These are phyloP conservation scores for Capreolus pygargus DNA, from an alignment of 2,113 vertebrate species.

Conservation along the genomic window DNA sequence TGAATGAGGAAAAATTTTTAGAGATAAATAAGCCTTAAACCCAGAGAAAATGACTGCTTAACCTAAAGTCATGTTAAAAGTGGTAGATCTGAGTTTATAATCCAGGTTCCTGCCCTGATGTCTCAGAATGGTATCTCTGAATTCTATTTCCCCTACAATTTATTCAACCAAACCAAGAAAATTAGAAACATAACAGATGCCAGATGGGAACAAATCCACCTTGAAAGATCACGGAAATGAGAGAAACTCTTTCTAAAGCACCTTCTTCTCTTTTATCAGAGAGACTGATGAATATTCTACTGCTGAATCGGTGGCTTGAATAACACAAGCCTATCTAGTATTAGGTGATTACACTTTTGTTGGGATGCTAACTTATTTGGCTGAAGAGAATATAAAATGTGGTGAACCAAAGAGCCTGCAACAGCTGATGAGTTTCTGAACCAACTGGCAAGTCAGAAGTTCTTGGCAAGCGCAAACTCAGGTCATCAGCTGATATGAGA, in stretches of 20 bases:
- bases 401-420: neutral
- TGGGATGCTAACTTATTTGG: slow-evolving; percentile 22
- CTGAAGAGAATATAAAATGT: slow-evolving; percentile 17
- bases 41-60: neutral
- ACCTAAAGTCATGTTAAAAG: neutral
- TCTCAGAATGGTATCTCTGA: neutral
- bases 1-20: neutral
- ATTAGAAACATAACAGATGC: slow-evolving; percentile 19
- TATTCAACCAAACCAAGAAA: neutral
- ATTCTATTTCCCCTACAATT: neutral
- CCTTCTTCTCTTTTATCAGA: neutral
- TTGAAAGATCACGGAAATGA: neutral
- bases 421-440: slow-evolving; percentile 28
- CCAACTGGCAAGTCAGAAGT: rapidly evolving
- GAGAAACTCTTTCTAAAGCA: neutral
- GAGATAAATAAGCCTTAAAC: neutral
- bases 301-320: neutral
- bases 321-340: neutral
- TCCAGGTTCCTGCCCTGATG: neutral
- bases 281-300: neutral
- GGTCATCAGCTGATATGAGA: neutral
- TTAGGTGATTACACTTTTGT: neutral
- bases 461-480: neutral
- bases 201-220: neutral
- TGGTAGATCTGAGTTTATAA: neutral